Conservation (phyloP, 2,113 vertebrate genomes). For the Cryptotis parvus region DNA sequence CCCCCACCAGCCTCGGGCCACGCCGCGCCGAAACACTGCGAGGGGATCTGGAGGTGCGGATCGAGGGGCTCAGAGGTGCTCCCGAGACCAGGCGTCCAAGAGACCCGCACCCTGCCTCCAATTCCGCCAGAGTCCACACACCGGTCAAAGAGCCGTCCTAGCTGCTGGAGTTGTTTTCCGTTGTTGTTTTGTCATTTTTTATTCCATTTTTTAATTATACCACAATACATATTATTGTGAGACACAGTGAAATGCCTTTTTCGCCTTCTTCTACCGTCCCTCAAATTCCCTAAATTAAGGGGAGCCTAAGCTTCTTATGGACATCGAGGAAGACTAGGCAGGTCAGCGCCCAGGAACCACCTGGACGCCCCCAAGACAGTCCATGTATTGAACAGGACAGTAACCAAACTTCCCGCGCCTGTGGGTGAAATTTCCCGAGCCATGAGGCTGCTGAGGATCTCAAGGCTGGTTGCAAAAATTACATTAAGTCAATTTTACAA, state of each 20-base stretch:
- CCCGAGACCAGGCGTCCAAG: rapidly evolving
- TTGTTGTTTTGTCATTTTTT: neutral
- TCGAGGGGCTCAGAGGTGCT: too few relatives aligned
- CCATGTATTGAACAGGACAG: neutral
- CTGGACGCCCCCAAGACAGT: rapidly evolving
- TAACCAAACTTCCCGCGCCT: neutral
- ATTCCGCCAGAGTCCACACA: neutral
- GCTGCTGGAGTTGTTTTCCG: neutral
- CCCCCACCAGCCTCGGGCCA: too few relatives aligned
- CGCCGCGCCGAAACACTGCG: neutral
- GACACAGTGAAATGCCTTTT: neutral
- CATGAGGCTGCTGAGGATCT: neutral
- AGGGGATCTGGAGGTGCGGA: rapidly evolving
- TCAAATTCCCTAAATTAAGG: neutral
- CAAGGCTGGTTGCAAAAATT: neutral
- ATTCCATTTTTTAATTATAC: too few relatives aligned
- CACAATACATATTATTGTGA: too few relatives aligned
- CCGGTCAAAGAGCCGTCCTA: neutral
- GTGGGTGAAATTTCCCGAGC: neutral
- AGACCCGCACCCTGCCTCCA: rapidly evolving
- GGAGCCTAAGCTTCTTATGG: neutral
- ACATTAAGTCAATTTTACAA: neutral
- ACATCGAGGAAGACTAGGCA: neutral
- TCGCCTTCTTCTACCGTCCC: neutral
- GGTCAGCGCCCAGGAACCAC: too few relatives aligned